Conservation (phyloP, 2,797 vertebrate genomes). For the Sphenopsis melanotis region DNA sequence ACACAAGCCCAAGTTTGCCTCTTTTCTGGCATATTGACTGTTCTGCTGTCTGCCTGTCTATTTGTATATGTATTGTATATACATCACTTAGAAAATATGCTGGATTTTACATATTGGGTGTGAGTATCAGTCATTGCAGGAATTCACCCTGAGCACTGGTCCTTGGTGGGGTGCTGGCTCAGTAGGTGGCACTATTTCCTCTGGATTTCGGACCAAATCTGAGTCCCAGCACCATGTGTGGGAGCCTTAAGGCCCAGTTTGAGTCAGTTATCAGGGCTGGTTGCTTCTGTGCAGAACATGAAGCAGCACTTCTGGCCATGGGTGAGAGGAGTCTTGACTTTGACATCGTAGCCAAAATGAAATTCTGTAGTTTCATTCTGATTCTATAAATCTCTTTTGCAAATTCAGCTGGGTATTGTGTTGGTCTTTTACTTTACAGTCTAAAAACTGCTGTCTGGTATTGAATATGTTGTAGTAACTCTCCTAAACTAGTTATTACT, state of each 20-base stretch:
- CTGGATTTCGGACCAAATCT: not conserved
- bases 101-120: not conserved
- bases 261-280: not conserved
- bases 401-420: not conserved
- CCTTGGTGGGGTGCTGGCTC: not conserved
- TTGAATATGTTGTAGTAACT: not conserved
- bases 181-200: slow-evolving; percentile 53
- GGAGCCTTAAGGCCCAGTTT: not conserved
- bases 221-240: not conserved
- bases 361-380: not conserved
- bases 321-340: not conserved
- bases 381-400: not conserved
- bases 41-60: not conserved
- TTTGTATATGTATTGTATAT: not conserved
- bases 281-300: not conserved
- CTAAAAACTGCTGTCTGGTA: not conserved
- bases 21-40: not conserved
- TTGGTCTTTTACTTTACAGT: not conserved
- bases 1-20: not conserved
- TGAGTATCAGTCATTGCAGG: not conserved
- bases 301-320: not conserved
- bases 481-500: not conserved
- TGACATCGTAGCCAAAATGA: not conserved
- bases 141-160: not conserved
- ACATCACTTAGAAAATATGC: not conserved